These are phyloP conservation scores for Parapsyche elsis DNA, from an alignment of 1,140 invertebrate genomes.

Conservation along the genomic window DNA sequence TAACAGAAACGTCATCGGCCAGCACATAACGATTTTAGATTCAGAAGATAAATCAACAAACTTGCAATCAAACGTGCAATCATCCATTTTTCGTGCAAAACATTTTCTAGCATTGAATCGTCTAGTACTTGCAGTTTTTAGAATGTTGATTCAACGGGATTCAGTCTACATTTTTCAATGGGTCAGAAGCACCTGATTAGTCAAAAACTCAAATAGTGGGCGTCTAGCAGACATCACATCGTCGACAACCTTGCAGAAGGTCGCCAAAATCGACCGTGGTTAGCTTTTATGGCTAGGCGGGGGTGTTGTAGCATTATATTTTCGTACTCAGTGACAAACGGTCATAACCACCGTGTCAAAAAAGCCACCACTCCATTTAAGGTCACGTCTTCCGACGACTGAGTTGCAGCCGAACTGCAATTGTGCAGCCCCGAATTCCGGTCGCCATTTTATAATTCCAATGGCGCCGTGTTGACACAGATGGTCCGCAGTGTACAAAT, in stretches of 20 bases:
- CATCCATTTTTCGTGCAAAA: too few species aligned
- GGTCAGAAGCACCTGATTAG: too few species aligned
- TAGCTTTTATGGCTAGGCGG: background rate
- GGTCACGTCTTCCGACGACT: slow-evolving; percentile 4
- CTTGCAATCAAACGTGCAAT: too few species aligned
- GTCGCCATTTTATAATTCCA: too few species aligned
- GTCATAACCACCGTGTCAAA: background rate
- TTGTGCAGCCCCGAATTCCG: too few species aligned
- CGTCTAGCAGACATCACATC: background rate
- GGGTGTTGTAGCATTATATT: slow-evolving; percentile 15
- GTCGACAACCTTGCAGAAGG: slow-evolving; percentile 40
- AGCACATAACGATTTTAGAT: too few species aligned
- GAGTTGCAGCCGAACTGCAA: background rate
- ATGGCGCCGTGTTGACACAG: background rate
- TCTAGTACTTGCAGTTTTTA: too few species aligned
- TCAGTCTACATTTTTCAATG: too few species aligned
- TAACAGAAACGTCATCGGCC: too few species aligned
- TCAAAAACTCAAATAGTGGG: background rate
- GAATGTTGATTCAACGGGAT: too few species aligned
- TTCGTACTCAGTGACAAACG: slow-evolving; percentile 3
- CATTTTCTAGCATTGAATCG: too few species aligned
- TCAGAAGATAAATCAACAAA: too few species aligned
- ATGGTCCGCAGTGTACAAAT: background rate
- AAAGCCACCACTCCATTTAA: slow-evolving; percentile 7
- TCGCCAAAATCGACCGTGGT: background rate